Evolutionary conservation across 2,888 invertebrate genomes (phyloP), one percentile per base, ranked within the genome.

Genomic region (Ceraclea dissimilis): DNA sequence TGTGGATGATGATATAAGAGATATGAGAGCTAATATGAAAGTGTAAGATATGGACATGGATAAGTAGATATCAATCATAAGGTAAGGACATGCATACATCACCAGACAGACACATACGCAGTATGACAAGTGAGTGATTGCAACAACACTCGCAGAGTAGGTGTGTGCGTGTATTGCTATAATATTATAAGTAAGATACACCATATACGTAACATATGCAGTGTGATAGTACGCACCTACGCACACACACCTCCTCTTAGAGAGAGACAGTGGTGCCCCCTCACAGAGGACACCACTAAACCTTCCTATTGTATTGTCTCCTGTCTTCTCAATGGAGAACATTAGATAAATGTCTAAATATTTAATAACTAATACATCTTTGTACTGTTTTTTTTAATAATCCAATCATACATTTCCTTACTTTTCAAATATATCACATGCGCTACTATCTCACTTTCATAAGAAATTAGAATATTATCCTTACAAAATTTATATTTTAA

Each of bases 321-420:
- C 26, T 6, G 13, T 8, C 13, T 39, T 39, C 39, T 39, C 39
- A 20, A 8, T 18, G 49, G 19, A 46, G 53, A 57, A 49, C 49
- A 59, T 51, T 26, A 44, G 53, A 54, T 52, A 51, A 59, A 61
- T 57, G 50, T 57, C 59, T 59, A 56, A 61, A 49, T 57, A 54
- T 58, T 60, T 52, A 59, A 57, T 56, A 52, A 59, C 56, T 58
- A 58, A 61, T 61, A 61, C 61, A 59, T 58, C 57, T 61, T 61
- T 61, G 61, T 61, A 61, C 61, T 61, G 61, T 59, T 61, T 54
- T 39, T 39, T 39, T 39, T 39, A 39, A 52, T 54, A 54, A 55
- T 58, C 55, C 58, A 58, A 58, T 55, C 58, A 51, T 54, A 48
- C 58, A 39, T 49, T 57, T 57, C 47, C 57, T 57, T 51, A 51